Base-by-base conservation (phyloP, 2,888 invertebrate genomes). In the Perdita meconis region DNA sequence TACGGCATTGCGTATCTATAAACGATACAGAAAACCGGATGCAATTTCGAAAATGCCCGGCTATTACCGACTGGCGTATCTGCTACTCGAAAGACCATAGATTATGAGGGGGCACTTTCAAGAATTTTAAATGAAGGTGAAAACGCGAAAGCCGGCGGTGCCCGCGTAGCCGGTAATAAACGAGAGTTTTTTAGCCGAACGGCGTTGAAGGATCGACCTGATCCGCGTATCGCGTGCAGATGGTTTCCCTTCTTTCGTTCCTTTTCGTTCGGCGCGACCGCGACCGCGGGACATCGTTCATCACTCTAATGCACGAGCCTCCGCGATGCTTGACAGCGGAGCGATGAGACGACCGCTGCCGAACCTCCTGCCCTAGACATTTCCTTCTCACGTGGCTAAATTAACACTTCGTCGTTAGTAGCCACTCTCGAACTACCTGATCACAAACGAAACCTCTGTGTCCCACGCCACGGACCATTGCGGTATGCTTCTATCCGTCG, bases 141-240 rank as follows among this genome's bases (percentile, higher is more conserved):
- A 67, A 74, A 59, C 63, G 56, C 30, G 69, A 67, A 72, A 55
- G 56, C 53, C 59, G 67, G 30, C 19, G 67, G 59, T 65, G 63
- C 56, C 55, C 36, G 42, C 55, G 55, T 36, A 53, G 53, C 74
- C 44, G 63, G 81, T 88, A 87, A 87, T 87, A 87, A 88, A 87
- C 82, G 85, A 84, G 83, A 81, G 84, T 80, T 86, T 87, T 87
- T 85, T 84, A 84, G 81, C 77, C 80, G 75, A 70, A 66, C 80
- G 82, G 86, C 86, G 86, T 89, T 89, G 84, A 87, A 85, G 85
- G 86, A 85, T 87, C 83, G 83, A 80, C 75, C 83, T 86, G 88
- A 89, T 87, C 86, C 85, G 82, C 87, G 84, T 86, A 89, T 89
- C 85, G 88, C 88, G 88, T 89, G 90, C 86, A 89, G 81, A 87